Base-by-base conservation (phyloP, 2,888 invertebrate genomes). In the Strigamia crassipes region DNA sequence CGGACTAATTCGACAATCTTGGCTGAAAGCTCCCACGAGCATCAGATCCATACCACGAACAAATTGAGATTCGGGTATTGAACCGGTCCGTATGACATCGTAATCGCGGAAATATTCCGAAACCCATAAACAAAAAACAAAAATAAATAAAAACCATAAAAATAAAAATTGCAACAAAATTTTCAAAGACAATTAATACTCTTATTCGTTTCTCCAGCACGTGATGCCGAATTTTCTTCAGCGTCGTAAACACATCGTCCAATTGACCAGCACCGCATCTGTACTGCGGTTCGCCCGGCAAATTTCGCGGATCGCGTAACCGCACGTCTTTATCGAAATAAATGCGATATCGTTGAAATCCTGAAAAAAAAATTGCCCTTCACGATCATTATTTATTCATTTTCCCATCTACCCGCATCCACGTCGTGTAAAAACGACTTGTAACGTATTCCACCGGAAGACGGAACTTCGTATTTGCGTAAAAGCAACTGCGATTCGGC, bases 31-130 rank as follows among this genome's bases (percentile, higher is more conserved):
- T 41, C 81, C 81, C 5, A 81, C 56, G 10, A 81, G 46, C 81
- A 81, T 81, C 23, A 38, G 15, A 77, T 81, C 81, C n/a, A 81
- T 42, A 8, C 81, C 81, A 21, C 81, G 77, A 18, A 81, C 3
- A 77, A 81, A 81, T 15, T 81, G 73, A 1, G 31, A 13, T 46
- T 77, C 73, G 34, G 41, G 6, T 2, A 81, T 81, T 5, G 77
- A 56, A 34, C 81, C 81, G 73, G 42, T 77, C 18, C 46, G 73
- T 27, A 23, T 42, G 42, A 18, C n/a, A 42, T 81, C 81, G 21
- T 77, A 81, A 81, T 81, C 81, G 12, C 42, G 38, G 41, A 81
- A 81, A 77, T 18, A 81, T 81, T 81, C 81, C 6, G 77, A 77
- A 15, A 81, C 77, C 81, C 73, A 13, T 2, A 34, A 81, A 10